Conservation (phyloP, 2,888 invertebrate genomes). For the Dendrolimus houi region DNA sequence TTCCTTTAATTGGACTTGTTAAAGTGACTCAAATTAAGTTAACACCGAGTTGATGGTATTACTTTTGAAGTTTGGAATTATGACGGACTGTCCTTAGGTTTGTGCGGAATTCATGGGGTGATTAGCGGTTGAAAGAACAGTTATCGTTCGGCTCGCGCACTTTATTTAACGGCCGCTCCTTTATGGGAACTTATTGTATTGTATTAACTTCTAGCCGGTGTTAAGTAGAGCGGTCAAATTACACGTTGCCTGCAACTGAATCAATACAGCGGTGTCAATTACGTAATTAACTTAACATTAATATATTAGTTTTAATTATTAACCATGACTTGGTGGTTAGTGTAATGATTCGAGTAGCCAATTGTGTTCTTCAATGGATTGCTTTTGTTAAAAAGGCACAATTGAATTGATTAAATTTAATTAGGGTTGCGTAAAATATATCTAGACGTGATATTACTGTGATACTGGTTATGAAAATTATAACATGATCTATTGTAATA, state of each 20-base stretch:
- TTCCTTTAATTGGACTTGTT: constrained; percentile 78
- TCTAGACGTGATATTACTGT: neutral
- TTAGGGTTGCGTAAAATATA: constrained; percentile 9
- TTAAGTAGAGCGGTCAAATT: constrained; percentile 25
- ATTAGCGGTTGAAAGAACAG: constrained; percentile 57
- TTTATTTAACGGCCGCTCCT: constrained; percentile 44
- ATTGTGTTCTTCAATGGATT: neutral
- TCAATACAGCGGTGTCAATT: neutral
- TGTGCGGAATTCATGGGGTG: constrained; percentile 47
- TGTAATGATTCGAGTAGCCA: neutral
- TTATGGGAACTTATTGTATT: constrained; percentile 42
- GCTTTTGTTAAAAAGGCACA: neutral
- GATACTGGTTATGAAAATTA: too few species aligned
- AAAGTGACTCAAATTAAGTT: constrained; percentile 77
- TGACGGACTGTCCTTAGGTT: constrained; percentile 66
- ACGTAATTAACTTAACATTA: neutral
- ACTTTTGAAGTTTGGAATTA: constrained; percentile 73
- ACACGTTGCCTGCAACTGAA: constrained; percentile 2
- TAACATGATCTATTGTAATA: too few species aligned
- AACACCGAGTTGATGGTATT: constrained; percentile 76
- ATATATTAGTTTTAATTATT: neutral
- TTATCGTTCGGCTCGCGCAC: constrained; percentile 48
- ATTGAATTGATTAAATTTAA: constrained; percentile 12
- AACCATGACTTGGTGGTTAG: neutral
- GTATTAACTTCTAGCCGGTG: constrained; percentile 1